These are phyloP conservation scores for Casuarius casuarius DNA, from an alignment of 2,113 vertebrate species.

Conservation along the genomic window DNA sequence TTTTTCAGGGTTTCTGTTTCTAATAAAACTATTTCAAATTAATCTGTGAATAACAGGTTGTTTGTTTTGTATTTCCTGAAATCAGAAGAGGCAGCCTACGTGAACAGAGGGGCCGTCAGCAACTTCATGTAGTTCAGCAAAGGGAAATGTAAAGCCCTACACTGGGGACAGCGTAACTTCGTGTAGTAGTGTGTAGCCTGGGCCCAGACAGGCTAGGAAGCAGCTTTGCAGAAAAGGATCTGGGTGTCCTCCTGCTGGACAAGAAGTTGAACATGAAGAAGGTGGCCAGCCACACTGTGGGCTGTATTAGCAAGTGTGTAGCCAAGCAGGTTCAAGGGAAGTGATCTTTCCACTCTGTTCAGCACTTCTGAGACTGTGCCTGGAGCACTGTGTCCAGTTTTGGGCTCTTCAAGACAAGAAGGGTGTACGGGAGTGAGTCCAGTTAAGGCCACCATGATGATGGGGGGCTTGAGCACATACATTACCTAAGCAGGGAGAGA, in stretches of 20 bases:
- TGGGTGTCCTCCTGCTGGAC: not conserved
- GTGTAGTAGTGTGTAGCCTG: not conserved
- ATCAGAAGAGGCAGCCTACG: not conserved
- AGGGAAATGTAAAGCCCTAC: not conserved
- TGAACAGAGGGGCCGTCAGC: rapidly evolving
- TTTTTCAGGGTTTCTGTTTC: not conserved
- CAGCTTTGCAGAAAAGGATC: not conserved
- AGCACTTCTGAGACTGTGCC: rapidly evolving
- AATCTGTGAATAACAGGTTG: not conserved
- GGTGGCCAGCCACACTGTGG: not conserved
- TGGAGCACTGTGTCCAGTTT: not conserved
- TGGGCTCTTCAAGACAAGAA: not conserved
- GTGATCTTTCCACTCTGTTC: not conserved
- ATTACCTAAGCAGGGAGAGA: not conserved
- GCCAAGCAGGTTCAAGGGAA: not conserved
- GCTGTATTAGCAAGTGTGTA: not conserved
- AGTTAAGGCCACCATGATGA: rapidly evolving
- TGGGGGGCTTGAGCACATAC: not conserved
- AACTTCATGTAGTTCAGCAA: rapidly evolving
- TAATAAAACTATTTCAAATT: not conserved
- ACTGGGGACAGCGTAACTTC: rapidly evolving
- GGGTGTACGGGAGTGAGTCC: not conserved
- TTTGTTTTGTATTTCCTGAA: not conserved
- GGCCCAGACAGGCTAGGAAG: rapidly evolving
- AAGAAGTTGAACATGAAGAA: not conserved